Evolutionary conservation across 2,888 invertebrate genomes (phyloP).

Genomic region (Diaphora mendica): DNA sequence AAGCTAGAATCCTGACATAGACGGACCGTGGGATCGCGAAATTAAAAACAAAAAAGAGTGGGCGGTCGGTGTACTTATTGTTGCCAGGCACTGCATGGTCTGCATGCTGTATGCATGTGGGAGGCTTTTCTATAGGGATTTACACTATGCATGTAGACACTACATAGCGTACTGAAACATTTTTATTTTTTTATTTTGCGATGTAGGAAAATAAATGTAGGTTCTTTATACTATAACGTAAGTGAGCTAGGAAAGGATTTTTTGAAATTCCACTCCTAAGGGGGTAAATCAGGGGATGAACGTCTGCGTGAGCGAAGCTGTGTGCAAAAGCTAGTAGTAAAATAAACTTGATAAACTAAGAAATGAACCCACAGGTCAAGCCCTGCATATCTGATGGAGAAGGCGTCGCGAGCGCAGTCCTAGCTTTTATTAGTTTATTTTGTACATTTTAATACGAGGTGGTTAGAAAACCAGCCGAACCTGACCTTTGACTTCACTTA

Average conservation of each 20-base stretch:
- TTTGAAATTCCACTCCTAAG: too few relatives aligned
- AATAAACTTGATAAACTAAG: constrained; percentile 23
- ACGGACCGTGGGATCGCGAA: constrained; percentile 63
- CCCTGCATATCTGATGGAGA: constrained; percentile 44
- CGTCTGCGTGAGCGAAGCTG: too few relatives aligned
- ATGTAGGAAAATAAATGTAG: too few relatives aligned
- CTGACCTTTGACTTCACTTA: background rate
- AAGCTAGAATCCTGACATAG: too few relatives aligned
- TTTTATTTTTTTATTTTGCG: too few relatives aligned
- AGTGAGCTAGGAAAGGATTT: too few relatives aligned
- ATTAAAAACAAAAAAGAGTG: constrained; percentile 50
- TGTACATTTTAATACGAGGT: constrained; percentile 28
- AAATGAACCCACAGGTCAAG: constrained; percentile 30
- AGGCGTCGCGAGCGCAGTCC: constrained; percentile 16
- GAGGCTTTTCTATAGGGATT: constrained; percentile 16
- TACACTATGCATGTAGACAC: background rate
- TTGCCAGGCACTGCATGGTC: constrained; percentile 42
- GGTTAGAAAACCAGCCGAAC: constrained; percentile 21
- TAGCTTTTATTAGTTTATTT: constrained; percentile 31
- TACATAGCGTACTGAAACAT: background rate
- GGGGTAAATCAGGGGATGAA: too few relatives aligned
- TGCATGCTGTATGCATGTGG: constrained; percentile 9
- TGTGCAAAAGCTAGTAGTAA: too few relatives aligned
- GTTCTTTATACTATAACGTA: too few relatives aligned
- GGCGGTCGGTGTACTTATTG: constrained; percentile 41